These are phyloP conservation scores for Ennomos erosarius DNA, from an alignment of 2,888 invertebrate genomes.

Conservation along the genomic window DNA sequence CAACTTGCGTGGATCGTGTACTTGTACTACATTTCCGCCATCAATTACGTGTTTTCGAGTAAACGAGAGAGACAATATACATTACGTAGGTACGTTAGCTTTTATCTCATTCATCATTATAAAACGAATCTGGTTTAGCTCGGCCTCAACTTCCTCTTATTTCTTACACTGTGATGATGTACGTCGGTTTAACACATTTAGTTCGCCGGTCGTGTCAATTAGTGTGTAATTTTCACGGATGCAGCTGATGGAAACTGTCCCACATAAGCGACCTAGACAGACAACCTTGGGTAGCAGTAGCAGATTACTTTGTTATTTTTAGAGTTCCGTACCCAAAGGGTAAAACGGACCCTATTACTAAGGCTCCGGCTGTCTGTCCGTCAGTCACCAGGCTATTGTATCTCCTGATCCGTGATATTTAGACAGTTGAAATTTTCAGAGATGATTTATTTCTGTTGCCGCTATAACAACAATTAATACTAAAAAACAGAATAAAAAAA, in stretches of 20 bases:
- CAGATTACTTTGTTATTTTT: too few relatives aligned
- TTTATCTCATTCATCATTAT: constrained; percentile 6
- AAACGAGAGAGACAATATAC: neutral
- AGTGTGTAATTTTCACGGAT: constrained; percentile 12
- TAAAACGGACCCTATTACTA: too few relatives aligned
- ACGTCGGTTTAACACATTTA: too few relatives aligned
- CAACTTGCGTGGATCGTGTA: neutral
- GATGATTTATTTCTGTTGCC: too few relatives aligned
- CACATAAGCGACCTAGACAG: constrained; percentile 26
- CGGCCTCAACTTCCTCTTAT: constrained; percentile 9
- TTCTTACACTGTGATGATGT: constrained; percentile 1
- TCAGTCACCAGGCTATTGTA: too few relatives aligned
- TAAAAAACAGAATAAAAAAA: too few relatives aligned
- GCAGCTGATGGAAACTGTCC: constrained; percentile 11
- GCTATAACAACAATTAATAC: too few relatives aligned
- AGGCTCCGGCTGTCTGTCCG: too few relatives aligned
- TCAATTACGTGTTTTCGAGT: neutral
- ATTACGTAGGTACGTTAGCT: too few relatives aligned
- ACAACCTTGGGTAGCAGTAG: constrained; percentile 19
- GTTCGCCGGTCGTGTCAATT: constrained; percentile 3
- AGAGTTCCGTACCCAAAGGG: too few relatives aligned
- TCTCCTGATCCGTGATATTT: too few relatives aligned
- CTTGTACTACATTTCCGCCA: constrained; percentile 9
- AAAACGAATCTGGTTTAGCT: constrained; percentile 1
- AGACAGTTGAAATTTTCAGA: too few relatives aligned